These are phyloP conservation scores for Ornithoptera priamus DNA, from an alignment of 2,888 invertebrate genomes.

Conservation along the genomic window DNA sequence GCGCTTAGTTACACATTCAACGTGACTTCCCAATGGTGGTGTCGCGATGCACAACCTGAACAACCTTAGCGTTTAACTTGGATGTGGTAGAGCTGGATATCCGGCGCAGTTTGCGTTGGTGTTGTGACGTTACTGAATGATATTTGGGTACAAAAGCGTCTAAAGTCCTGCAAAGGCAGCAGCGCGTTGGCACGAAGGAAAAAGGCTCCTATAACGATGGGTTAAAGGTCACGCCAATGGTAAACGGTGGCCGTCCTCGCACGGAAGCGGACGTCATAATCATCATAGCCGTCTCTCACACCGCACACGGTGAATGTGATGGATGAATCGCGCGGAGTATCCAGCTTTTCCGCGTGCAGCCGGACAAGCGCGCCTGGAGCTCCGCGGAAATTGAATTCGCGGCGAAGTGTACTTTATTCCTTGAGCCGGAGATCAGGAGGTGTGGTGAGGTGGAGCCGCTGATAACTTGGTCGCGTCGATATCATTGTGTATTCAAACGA, in stretches of 20 bases:
- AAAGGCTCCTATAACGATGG: slow-evolving; percentile 49
- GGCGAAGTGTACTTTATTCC: slow-evolving; percentile 40
- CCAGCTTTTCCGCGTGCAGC: slow-evolving; percentile 61
- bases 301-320: slow-evolving; percentile 65
- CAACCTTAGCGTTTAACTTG: slow-evolving; percentile 1
- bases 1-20: slow-evolving; percentile 51
- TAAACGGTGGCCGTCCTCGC: slow-evolving; percentile 41
- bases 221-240: slow-evolving; percentile 44
- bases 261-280: slow-evolving; percentile 63
- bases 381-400: slow-evolving; percentile 26
- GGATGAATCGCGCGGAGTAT: slow-evolving; percentile 68
- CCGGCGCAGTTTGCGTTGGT: too few species aligned
- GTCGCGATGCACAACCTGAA: slow-evolving; percentile 4
- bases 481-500: slow-evolving; percentile 60
- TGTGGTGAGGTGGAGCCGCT: slow-evolving; percentile 7
- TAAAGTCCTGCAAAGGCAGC: slow-evolving; percentile 51
- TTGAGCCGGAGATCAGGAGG: slow-evolving; percentile 10
- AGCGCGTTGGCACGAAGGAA: slow-evolving; percentile 47
- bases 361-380: slow-evolving; percentile 40
- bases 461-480: slow-evolving; percentile 44
- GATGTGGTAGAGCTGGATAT: too few species aligned
- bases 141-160: slow-evolving; percentile 42
- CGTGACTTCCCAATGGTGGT: slow-evolving; percentile 7
- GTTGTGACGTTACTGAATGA: slow-evolving; percentile 22
- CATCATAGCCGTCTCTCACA: slow-evolving; percentile 72